A percentile compares a stretch with the other conserved stretches of the same genome.
Conservation (phyloP, 2,797 vertebrate species). For the Decapterus maruadsi region DNA sequence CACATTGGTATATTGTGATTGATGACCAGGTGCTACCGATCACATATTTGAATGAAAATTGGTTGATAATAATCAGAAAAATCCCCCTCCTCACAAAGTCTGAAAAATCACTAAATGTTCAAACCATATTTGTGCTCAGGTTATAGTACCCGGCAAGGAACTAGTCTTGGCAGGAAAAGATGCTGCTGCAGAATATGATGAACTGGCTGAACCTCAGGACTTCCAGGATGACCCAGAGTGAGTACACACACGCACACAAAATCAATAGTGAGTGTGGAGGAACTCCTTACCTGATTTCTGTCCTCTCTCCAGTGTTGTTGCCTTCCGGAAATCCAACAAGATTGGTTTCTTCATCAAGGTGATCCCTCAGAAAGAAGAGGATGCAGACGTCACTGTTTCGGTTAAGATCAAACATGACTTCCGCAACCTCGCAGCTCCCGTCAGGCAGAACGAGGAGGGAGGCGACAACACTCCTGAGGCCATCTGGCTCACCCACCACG, state of each 20-base stretch:
- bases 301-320: constrained; percentile 88
- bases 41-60: no score
- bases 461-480: constrained; percentile 86
- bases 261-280: background rate
- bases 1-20: no score
- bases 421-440: constrained; percentile 93
- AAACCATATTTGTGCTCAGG: constrained; percentile 78
- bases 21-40: no score
- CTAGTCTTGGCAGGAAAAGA: constrained; percentile 96
- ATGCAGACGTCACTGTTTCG: constrained; percentile 90
- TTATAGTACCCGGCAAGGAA: constrained; percentile 92
- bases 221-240: constrained; percentile 99
- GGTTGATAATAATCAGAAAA: background rate
- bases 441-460: constrained; percentile 90
- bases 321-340: constrained; percentile 99
- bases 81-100: background rate
- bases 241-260: constrained; percentile 59
- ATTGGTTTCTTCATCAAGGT: constrained; percentile 99
- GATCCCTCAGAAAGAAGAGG: constrained; percentile 92
- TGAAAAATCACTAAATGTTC: constrained; percentile 21
- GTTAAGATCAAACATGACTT: constrained; percentile 98
- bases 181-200: constrained; percentile 97
- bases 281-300: constrained; percentile 22
- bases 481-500: constrained; percentile 96
- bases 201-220: constrained; percentile 97